Conservation (phyloP, 2,113 vertebrate species). For the Mirza zaza region DNA sequence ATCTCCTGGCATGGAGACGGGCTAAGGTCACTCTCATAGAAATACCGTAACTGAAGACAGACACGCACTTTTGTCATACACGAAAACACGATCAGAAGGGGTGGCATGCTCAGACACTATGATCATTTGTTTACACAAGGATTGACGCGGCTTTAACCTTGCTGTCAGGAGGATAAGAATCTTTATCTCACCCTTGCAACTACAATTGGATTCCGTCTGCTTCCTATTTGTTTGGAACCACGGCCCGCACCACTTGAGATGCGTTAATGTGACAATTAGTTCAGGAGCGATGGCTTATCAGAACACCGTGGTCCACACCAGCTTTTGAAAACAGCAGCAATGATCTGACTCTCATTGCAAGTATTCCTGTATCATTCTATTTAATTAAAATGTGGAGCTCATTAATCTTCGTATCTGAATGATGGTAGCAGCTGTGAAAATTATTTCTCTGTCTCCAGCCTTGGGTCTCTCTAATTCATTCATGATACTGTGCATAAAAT, state of each 20-base stretch:
- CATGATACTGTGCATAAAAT: background rate
- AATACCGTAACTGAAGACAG: background rate
- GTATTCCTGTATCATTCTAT: background rate
- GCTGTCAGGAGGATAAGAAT: background rate
- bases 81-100: background rate
- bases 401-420: background rate
- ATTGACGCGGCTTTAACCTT: background rate
- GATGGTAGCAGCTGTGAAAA: background rate
- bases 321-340: background rate
- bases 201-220: background rate
- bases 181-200: background rate
- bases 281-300: background rate
- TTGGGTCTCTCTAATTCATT: background rate
- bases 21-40: background rate
- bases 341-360: background rate
- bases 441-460: background rate
- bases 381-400: background rate
- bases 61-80: background rate
- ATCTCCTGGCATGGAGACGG: background rate
- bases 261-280: background rate
- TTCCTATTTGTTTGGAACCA: background rate
- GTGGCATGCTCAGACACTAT: background rate
- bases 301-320: background rate
- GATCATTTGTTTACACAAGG: conserved; percentile 32
- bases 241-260: background rate